These are phyloP conservation scores for Ptychochromis oligacanthus DNA, from an alignment of 2,113 vertebrate genomes.

Conservation along the genomic window DNA sequence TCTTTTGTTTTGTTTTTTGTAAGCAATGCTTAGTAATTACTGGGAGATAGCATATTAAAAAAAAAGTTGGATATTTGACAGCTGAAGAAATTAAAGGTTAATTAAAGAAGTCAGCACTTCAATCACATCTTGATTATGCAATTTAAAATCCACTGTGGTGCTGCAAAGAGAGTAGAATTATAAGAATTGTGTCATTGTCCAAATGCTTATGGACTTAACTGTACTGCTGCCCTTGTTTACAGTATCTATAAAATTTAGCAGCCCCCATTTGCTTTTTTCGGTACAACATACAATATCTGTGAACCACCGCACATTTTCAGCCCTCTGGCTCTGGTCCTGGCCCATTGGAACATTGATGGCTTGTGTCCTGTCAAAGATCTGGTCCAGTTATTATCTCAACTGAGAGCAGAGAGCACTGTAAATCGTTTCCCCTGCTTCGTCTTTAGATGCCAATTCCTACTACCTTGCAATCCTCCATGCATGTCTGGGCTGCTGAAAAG, in stretches of 20 bases:
- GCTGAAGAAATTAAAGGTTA: no score
- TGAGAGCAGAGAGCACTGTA: slow-evolving; percentile 23
- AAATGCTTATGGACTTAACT: neutral
- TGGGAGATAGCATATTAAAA: no score
- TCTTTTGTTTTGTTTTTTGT: no score
- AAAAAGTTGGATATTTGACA: no score
- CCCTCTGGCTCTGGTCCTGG: slow-evolving; percentile 1
- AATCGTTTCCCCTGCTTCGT: slow-evolving; percentile 30
- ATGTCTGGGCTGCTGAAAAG: slow-evolving; percentile 41
- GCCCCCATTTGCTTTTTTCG: neutral
- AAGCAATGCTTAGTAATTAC: no score
- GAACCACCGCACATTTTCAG: slow-evolving; percentile 9
- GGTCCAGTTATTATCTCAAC: slow-evolving; percentile 53
- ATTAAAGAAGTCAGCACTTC: no score
- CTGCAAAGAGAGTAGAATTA: neutral
- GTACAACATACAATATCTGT: neutral
- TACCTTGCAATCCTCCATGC: slow-evolving; percentile 23
- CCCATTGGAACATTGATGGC: slow-evolving; percentile 29
- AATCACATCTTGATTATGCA: neutral
- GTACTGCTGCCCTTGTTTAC: neutral
- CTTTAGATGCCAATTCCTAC: slow-evolving; percentile 42
- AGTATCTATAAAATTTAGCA: neutral
- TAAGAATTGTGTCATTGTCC: neutral
- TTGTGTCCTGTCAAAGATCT: slow-evolving; percentile 38
- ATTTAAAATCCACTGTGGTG: neutral